Evolutionary conservation across 2,797 vertebrate species (phyloP), one percentile per base, ranked within the genome.

Genomic region (Gymnocypris eckloni): DNA sequence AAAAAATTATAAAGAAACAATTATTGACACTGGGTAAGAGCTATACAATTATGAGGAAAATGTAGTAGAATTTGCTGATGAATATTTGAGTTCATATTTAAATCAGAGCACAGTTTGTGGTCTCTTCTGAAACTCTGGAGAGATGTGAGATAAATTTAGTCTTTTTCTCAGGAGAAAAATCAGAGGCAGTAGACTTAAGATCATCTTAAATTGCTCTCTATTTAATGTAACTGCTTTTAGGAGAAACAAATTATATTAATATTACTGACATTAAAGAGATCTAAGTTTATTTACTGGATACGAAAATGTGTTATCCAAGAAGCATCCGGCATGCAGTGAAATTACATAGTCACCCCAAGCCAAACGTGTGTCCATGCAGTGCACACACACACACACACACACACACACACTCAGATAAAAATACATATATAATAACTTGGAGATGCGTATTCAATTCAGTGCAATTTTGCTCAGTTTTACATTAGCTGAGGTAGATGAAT

Each of bases 301-400:
- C 1, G 4, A 45, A 84, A 89, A 87, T 67, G 39, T 83, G 56
- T 56, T 33, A 20, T 88, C 70, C 90, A 92, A 90, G 88, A 86
- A 89, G 89, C 92, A 93, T 92, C 92, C 92, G 86, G 88, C 93
- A 93, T 93, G 93, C 92, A 86, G 88, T 90, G 90, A 79, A 75
- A 82, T 64, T 82, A 86, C 70, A 73, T n/a, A 87, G 41, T 86
- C 88, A 88, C 88, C 88, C 37, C 48, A 75, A 82, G 77, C 66
- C 22, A 72, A 78, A 72, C 69, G 85, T 88, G 92, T 88, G 90
- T 88, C 91, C 92, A 93, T 94, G 93, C 93, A 91, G 87, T 76
- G 87, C 75, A 10, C 85, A 75, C 72, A 50, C 72, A 18, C 28
- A 13, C 84, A 79, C 81, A 81, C 89, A 89, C 87, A 69, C 88